These are phyloP conservation scores for Sorex maritimensis DNA, from an alignment of 2,797 vertebrate genomes.

Conservation along the genomic window DNA sequence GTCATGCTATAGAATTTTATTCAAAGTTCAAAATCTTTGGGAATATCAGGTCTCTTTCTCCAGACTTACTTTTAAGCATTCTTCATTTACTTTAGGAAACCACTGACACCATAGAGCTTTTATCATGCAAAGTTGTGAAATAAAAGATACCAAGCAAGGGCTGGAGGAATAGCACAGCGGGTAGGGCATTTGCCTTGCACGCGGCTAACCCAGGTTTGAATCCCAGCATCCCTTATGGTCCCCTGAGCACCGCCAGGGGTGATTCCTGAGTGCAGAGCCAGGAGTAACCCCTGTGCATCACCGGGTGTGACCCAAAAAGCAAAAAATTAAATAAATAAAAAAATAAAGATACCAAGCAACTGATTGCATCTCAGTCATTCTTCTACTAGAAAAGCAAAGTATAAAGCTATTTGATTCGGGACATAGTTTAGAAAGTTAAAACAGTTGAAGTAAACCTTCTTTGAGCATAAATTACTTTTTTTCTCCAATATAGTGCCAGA, in stretches of 20 bases:
- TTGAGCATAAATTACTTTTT: slow-evolving; percentile 2
- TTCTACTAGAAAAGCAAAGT: slow-evolving; percentile 21
- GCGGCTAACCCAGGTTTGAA: too few relatives aligned
- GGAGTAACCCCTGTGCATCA: too few relatives aligned
- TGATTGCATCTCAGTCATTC: background rate
- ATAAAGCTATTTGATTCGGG: background rate
- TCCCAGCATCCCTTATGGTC: too few relatives aligned
- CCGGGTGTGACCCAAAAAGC: too few relatives aligned
- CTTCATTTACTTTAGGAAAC: background rate
- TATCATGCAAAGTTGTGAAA: background rate
- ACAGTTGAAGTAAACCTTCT: background rate
- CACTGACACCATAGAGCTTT: background rate
- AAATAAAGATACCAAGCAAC: background rate
- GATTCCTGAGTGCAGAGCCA: too few relatives aligned
- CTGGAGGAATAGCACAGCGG: too few relatives aligned
- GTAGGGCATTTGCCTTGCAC: too few relatives aligned
- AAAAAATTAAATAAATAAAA: too few relatives aligned
- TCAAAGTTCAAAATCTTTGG: background rate
- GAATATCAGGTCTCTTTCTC: background rate
- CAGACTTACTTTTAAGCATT: background rate
- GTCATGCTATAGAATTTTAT: background rate
- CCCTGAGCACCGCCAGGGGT: too few relatives aligned
- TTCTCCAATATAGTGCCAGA: background rate
- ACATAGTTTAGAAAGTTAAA: slow-evolving; percentile 61
- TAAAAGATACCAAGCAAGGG: background rate